Percentiles rank a stretch among this genome's conserved stretches.
Conservation (phyloP, 1,140 invertebrate genomes). For the Dolichoris vasculosae region DNA sequence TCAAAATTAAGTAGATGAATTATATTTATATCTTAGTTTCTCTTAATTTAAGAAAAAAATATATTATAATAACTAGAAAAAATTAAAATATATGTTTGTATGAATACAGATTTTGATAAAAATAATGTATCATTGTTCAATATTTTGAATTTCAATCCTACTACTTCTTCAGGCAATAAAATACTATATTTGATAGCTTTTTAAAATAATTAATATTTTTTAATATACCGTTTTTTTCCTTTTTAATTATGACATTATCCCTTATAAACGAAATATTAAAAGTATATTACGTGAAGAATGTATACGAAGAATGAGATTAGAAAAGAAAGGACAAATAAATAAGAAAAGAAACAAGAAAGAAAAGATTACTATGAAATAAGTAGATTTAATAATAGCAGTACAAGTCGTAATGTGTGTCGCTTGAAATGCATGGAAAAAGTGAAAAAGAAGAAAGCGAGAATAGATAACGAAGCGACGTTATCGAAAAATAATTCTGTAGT, state of each 20-base stretch:
- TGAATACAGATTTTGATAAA: neutral
- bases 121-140: neutral
- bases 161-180: neutral
- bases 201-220: constrained; percentile 32
- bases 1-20: neutral
- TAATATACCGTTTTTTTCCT: neutral
- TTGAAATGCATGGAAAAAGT: neutral
- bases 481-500: constrained; percentile 69
- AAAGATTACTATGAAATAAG: neutral
- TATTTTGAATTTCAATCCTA: neutral
- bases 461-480: constrained; percentile 38
- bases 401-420: neutral
- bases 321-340: neutral
- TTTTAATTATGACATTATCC: neutral
- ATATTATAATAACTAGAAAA: neutral
- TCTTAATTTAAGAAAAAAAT: neutral
- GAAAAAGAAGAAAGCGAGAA: neutral
- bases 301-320: neutral
- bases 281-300: neutral
- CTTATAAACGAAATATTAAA: neutral
- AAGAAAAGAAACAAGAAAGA: constrained; percentile 5
- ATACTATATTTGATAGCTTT: neutral
- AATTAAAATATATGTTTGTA: neutral
- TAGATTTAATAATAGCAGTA: neutral
- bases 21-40: neutral